These are phyloP conservation scores for Drosophila repleta DNA, from an alignment of 1,140 invertebrate genomes.

Conservation along the genomic window DNA sequence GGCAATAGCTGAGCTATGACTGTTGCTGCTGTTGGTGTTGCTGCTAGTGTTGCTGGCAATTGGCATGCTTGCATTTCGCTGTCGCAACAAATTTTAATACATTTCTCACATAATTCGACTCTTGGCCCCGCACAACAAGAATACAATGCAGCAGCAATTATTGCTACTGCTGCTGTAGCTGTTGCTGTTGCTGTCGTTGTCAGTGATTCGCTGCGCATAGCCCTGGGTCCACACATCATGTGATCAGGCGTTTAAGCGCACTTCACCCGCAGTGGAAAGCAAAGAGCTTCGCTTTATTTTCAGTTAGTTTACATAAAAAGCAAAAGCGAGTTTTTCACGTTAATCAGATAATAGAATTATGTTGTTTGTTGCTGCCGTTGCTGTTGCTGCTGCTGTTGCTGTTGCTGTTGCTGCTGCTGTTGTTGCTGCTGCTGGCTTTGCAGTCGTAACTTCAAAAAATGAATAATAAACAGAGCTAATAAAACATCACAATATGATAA, in stretches of 20 bases:
- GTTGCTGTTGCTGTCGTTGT: constrained; percentile 13
- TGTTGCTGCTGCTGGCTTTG: constrained; percentile 30
- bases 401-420: constrained; percentile 24
- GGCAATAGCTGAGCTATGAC: background rate
- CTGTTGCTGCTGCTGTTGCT: constrained; percentile 25
- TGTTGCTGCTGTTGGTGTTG: constrained; percentile 5
- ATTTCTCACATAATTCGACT: constrained; percentile 73
- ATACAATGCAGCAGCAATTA: constrained; percentile 25
- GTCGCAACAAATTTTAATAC: constrained; percentile 73
- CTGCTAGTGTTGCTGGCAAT: constrained; percentile 45
- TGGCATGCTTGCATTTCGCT: constrained; percentile 73
- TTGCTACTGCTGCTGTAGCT: constrained; percentile 9
- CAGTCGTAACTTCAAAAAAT: constrained; percentile 55
- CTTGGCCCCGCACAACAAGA: constrained; percentile 31
- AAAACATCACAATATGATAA: constrained; percentile 17
- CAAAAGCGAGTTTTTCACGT: background rate
- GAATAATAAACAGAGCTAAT: constrained; percentile 70
- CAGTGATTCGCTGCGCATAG: constrained; percentile 8
- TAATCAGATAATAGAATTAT: constrained; percentile 73
- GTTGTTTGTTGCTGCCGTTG: constrained; percentile 41
- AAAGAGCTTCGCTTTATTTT: no score
- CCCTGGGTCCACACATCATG: constrained; percentile 21
- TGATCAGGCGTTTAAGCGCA: constrained; percentile 2
- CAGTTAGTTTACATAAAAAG: background rate
- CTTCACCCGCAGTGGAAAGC: no score